These are phyloP conservation scores for Babyrousa celebensis DNA, from an alignment of 2,797 vertebrate genomes.

Conservation along the genomic window DNA sequence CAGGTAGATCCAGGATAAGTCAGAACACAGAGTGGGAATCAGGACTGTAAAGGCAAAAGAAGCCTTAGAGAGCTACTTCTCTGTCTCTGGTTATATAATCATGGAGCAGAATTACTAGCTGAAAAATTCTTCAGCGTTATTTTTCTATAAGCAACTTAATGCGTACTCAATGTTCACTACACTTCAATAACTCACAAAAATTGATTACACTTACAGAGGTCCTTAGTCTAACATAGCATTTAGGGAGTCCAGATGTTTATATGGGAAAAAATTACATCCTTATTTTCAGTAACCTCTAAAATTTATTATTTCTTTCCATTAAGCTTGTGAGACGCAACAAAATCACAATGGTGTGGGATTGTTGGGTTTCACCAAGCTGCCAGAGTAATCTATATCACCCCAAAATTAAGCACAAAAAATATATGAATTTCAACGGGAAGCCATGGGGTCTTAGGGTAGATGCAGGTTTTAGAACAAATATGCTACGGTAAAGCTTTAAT, in stretches of 20 bases:
- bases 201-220: not conserved
- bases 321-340: not conserved
- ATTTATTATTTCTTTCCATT: not conserved
- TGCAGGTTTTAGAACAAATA: not conserved
- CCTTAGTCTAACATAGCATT: conserved; percentile 52
- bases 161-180: not conserved
- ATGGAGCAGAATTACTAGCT: not conserved
- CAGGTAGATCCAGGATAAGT: not conserved
- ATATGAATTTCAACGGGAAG: not conserved
- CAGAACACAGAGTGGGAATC: not conserved
- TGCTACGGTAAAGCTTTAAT: not conserved
- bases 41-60: not conserved
- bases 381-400: not conserved
- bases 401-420: not conserved
- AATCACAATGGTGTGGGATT: not conserved
- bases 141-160: conserved; percentile 6
- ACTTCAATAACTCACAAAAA: not conserved
- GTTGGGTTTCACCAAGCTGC: not conserved
- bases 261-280: not conserved
- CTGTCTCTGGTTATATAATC: not conserved
- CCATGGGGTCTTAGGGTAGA: not conserved
- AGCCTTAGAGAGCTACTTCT: not conserved
- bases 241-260: conserved; percentile 7
- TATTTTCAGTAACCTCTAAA: conserved; percentile 43
- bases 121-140: not conserved